Conservation (phyloP, 1,140 invertebrate species). For the Zophobas atratus region DNA sequence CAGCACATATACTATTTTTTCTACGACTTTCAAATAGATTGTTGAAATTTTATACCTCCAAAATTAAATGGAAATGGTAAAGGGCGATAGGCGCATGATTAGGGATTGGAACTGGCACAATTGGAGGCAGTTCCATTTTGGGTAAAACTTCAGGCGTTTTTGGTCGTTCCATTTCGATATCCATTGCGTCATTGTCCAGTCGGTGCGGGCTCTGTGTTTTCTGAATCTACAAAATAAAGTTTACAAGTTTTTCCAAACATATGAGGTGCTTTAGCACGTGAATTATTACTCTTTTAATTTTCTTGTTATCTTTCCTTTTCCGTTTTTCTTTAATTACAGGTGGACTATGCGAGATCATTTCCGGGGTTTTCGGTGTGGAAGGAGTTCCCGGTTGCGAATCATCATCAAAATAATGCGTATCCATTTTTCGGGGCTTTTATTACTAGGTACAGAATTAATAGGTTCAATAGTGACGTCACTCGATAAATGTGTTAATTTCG, state of each 20-base stretch:
- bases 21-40: too few relatives aligned
- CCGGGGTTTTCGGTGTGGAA: conserved; percentile 74
- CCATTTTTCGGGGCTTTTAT: conserved; percentile 52
- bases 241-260: background rate
- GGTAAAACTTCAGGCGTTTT: conserved; percentile 75
- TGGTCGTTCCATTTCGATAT: conserved; percentile 69
- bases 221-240: conserved; percentile 33
- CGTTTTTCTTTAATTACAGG: conserved; percentile 76
- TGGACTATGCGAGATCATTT: conserved; percentile 68
- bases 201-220: conserved; percentile 60
- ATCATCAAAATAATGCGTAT: conserved; percentile 68
- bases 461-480: conserved; percentile 68
- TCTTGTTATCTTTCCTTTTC: conserved; percentile 76
- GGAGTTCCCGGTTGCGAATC: conserved; percentile 73
- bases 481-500: conserved; percentile 61
- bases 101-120: conserved; percentile 63
- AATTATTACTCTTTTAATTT: conserved; percentile 65
- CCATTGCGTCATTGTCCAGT: conserved; percentile 47
- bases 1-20: background rate
- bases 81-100: conserved; percentile 70
- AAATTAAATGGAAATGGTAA: conserved; percentile 70
- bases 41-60: conserved; percentile 58
- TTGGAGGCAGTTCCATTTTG: conserved; percentile 60
- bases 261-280: background rate
- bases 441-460: conserved; percentile 48